Percentiles rank a stretch among this genome's conserved stretches.
Evolutionary conservation across 2,888 invertebrate genomes (phyloP).

Genomic region (Scrobipalpa costella): DNA sequence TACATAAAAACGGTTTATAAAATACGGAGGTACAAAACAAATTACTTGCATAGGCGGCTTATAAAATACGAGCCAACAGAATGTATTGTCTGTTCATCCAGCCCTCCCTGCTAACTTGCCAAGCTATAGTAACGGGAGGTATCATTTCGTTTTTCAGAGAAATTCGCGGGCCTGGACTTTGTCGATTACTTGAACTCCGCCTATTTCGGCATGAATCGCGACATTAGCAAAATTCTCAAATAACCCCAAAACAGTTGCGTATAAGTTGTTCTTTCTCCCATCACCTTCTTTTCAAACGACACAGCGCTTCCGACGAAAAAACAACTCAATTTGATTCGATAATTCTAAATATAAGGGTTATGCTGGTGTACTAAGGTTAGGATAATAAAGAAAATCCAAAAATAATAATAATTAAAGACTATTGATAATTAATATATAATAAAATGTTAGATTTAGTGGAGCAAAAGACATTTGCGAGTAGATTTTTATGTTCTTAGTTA

Average conservation of each 20-base stretch:
- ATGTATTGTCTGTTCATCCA: not conserved
- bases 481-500: conserved; percentile 16
- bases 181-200: conserved; percentile 29
- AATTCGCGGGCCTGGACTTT: conserved; percentile 32
- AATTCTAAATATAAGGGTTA: conserved; percentile 37
- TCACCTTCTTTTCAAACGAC: conserved; percentile 51
- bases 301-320: conserved; percentile 54
- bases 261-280: conserved; percentile 54
- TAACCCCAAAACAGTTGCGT: conserved; percentile 20
- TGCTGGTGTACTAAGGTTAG: conserved; percentile 51
- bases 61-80: not conserved
- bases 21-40: not conserved
- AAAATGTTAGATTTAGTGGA: conserved; percentile 28
- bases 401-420: conserved; percentile 18
- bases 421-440: conserved; percentile 30
- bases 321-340: conserved; percentile 16
- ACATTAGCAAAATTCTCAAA: conserved; percentile 29
- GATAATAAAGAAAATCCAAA: conserved; percentile 17
- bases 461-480: conserved; percentile 21
- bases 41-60: not conserved
- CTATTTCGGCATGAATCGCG: conserved; percentile 28
- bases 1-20: not conserved
- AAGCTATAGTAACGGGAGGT: conserved; percentile 24
- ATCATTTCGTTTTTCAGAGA: conserved; percentile 29
- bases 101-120: conserved; percentile 25